Evolutionary conservation across 1,140 invertebrate species (phyloP), one percentile per base, ranked within the genome.

Genomic region (Plectus sambesii): DNA sequence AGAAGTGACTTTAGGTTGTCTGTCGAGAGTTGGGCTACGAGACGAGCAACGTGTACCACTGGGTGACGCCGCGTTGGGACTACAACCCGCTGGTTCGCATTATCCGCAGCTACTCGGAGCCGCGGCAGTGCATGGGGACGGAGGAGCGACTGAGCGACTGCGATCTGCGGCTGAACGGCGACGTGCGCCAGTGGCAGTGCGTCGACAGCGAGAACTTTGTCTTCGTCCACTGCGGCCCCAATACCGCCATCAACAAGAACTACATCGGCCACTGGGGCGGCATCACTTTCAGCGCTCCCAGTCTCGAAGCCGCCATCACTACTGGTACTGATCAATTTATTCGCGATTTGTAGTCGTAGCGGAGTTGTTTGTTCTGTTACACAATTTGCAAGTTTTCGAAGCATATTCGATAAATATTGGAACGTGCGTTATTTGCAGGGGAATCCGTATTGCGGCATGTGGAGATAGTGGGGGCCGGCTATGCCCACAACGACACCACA

Each of bases 31-130:
- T 98, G n/a, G 87, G 88, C 15, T 82, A 82, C 59, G 83, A 89
- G 69, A 79, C 81, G 0, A 76, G 92, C 12, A 90, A 93, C 70
- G 81, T 86, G 1, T 87, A 81, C 66, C 81, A 60, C 63, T 52
- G 73, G 75, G 2, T 59, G 59, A 43, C 70, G 55, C 48, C 72
- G 53, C 29, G 54, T 70, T 73, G 72, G 26, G 66, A 69, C 42
- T 68, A 71, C 23, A 69, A 69, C 52, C 67, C 63, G 43, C 63
- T 69, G 48, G 57, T 73, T 22, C 41, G 63, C 6, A 71, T 76
- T 44, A 82, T 94, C 61, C 85, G 86, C 79, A 86, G 83, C 0
- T 99, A 92, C 88, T 84, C 88, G 0, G 86, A 96, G 72, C 87
- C 89, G 0, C 74, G 92, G 35, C 78, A 81, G 58, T 83, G 81